Conservation (phyloP, 2,797 vertebrate genomes). For the Macroramphosus scolopax region DNA sequence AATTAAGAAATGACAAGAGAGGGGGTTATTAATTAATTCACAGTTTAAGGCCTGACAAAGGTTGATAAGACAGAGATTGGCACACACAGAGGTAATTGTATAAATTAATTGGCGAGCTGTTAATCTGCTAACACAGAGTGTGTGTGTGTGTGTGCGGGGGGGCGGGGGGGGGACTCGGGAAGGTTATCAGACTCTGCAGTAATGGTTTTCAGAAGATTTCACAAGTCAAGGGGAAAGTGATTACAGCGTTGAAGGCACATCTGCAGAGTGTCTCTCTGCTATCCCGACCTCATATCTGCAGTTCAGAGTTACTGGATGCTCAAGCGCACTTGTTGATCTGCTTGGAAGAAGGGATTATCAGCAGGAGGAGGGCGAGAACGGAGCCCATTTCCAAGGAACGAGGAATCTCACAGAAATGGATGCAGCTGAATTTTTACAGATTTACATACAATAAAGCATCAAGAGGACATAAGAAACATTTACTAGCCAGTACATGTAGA, state of each 20-base stretch:
- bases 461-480: too few species aligned
- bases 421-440: too few species aligned
- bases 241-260: constrained; percentile 21
- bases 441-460: too few species aligned
- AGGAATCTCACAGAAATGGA: too few species aligned
- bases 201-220: constrained; percentile 56
- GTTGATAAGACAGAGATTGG: constrained; percentile 72
- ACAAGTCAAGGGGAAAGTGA: constrained; percentile 43
- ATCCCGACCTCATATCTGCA: constrained; percentile 35
- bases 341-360: constrained; percentile 11
- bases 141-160: constrained; percentile 6
- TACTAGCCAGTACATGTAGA: too few species aligned
- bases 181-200: constrained; percentile 51
- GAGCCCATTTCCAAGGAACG: not conserved
- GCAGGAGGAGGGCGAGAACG: not conserved
- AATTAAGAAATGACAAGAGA: constrained; percentile 68
- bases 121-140: constrained; percentile 56
- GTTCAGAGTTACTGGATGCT: constrained; percentile 28
- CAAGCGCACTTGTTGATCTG: constrained; percentile 23
- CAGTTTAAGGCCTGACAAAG: constrained; percentile 68
- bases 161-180: constrained; percentile 22
- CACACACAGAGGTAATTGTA: constrained; percentile 64
- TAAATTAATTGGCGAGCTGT: constrained; percentile 69
- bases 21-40: constrained; percentile 70
- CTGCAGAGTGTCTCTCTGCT: constrained; percentile 16